phyloP scores from a whole-genome alignment of 2,888 invertebrate species.

The Chrysolina americana region DNA sequence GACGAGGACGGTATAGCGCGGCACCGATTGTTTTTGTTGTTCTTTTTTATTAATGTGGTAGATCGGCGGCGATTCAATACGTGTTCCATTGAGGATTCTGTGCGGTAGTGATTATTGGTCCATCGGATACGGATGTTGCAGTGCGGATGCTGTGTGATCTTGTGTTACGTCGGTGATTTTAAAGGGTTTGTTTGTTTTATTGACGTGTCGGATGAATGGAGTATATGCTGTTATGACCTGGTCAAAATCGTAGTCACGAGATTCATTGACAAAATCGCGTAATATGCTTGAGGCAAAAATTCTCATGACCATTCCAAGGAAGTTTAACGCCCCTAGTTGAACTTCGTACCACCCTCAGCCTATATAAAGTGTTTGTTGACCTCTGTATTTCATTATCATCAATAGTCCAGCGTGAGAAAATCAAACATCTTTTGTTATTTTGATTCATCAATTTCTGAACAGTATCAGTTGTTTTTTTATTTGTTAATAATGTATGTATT shows the following conservation, averaged over 20 bases:
- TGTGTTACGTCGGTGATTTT: background rate
- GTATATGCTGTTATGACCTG: slow-evolving; percentile 4
- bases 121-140: background rate
- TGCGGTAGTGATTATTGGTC: slow-evolving; percentile 9
- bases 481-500: background rate
- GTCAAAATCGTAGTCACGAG: background rate
- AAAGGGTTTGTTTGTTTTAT: slow-evolving; percentile 22
- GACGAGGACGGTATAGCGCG: slow-evolving; percentile 33
- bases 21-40: slow-evolving; percentile 11
- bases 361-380: background rate
- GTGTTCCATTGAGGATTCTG: slow-evolving; percentile 14
- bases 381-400: background rate
- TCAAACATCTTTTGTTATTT: background rate
- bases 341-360: background rate
- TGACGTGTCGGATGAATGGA: background rate
- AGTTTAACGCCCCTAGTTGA: background rate
- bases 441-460: background rate
- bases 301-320: background rate
- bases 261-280: background rate
- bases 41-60: slow-evolving; percentile 1
- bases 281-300: background rate
- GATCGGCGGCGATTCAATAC: background rate
- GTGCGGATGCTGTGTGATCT: slow-evolving; percentile 3
- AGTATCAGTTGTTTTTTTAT: background rate
- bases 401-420: background rate